Evolutionary conservation across 2,888 invertebrate species (phyloP).

Genomic region (Cataglyphis cursor): DNA sequence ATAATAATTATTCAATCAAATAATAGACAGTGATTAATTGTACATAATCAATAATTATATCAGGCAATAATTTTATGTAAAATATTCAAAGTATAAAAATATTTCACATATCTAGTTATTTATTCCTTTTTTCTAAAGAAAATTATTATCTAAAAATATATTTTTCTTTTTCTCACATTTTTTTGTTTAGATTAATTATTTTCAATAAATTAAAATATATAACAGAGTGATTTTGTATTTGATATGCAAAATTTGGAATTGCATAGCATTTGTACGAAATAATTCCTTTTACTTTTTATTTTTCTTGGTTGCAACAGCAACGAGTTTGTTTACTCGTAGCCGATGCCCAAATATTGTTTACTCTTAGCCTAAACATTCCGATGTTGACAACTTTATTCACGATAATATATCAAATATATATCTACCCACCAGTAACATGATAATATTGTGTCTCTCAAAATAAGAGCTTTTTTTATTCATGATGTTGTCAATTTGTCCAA

Average conservation of each 20-base stretch:
- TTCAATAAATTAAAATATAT: neutral
- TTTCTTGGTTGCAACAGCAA: neutral
- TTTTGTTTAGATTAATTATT: neutral
- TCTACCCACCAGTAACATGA: neutral
- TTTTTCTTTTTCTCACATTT: neutral
- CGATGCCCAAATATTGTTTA: constrained; percentile 4
- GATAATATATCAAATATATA: neutral
- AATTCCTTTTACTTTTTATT: constrained; percentile 2
- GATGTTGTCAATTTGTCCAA: neutral
- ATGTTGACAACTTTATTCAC: constrained; percentile 8
- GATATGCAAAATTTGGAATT: neutral
- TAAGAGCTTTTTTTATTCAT: neutral
- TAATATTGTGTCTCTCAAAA: neutral
- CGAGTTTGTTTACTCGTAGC: constrained; percentile 7
- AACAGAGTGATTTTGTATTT: neutral
- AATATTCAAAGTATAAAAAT: neutral
- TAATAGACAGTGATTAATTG: neutral
- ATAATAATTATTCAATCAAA: neutral
- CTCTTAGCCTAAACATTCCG: neutral
- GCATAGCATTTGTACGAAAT: neutral
- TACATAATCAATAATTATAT: neutral
- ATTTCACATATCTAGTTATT: neutral
- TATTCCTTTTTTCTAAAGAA: neutral
- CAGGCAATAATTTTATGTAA: neutral
- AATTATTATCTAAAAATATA: neutral